Percentiles rank a stretch among this genome's conserved stretches.
Conservation (phyloP, 2,113 vertebrate genomes). For the Pogona vitticeps region DNA sequence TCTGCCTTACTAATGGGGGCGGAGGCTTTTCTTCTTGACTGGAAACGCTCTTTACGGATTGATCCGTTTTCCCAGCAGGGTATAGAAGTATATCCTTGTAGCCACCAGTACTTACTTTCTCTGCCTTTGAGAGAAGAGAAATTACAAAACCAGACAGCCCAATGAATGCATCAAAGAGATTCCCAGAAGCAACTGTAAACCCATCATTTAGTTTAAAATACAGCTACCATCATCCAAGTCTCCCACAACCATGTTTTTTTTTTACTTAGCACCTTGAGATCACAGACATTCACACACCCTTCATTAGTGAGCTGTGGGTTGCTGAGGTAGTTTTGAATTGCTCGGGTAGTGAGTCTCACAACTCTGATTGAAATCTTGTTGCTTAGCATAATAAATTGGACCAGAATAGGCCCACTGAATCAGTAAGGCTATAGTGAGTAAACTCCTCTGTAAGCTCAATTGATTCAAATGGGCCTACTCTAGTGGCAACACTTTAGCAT, state of each 20-base stretch:
- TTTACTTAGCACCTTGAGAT: not conserved
- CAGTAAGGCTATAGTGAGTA: too few relatives aligned
- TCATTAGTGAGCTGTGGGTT: too few relatives aligned
- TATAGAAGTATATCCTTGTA: constrained; percentile 80
- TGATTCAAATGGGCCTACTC: too few relatives aligned
- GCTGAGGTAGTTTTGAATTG: too few relatives aligned
- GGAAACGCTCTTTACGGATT: constrained; percentile 39
- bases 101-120: constrained; percentile 74
- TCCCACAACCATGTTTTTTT: not conserved
- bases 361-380: too few relatives aligned
- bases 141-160: not conserved
- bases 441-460: too few relatives aligned
- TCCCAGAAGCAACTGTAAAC: not conserved
- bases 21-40: constrained; percentile 62
- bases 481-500: too few relatives aligned
- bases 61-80: constrained; percentile 73
- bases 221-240: too few relatives aligned
- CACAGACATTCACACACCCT: not conserved
- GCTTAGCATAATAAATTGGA: too few relatives aligned
- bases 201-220: not conserved
- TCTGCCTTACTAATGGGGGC: constrained; percentile 41
- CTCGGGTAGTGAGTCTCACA: too few relatives aligned
- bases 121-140: constrained; percentile 74
- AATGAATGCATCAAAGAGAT: not conserved
- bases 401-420: too few relatives aligned